Evolutionary conservation across 2,888 invertebrate genomes (phyloP), one percentile per base, ranked within the genome.

Genomic region (Eucriotettix oculatus): DNA sequence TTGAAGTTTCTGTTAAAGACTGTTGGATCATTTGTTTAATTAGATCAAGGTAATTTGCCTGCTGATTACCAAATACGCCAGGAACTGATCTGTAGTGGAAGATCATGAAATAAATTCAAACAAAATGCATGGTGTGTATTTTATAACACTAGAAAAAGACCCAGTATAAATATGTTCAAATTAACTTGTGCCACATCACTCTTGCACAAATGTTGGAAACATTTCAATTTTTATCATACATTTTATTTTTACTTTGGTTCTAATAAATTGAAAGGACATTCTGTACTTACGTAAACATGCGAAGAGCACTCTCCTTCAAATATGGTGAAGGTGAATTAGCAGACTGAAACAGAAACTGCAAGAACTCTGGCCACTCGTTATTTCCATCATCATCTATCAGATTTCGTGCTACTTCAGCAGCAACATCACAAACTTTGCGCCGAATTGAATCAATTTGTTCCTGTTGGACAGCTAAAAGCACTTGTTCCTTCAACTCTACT

Each of bases 281-380:
- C n/a, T 52, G 2, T 17, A 58, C 84, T 79, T 74, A 93, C 83
- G 93, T 88, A 70, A 99, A 95, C 79, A 99, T 92, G 66, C 92
- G 84, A 60, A 99, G 83, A 52, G 96, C 95, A 66, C 91, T 87
- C 73, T 97, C 96, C 75, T 93, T 94, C 61, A 95, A 79, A 64
- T 86, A 83, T 41, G 89, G 79, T 69, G 87, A 84, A 56, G 86
- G 81, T 53, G 92, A 87, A 72, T 84, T 89, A 57, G 94, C 94
- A 74, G 94, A 94, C 72, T 93, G 90, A 75, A 97, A 98, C 70
- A 99, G 80, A 73, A 96, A 97, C 74, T 87, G 86, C 65, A 99
- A 79, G 71, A 98, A 91, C 72, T 97, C 96, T 11, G 93, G 94
- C 98, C 97, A 98, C 66, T 87, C 87, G 76, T 95, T 96, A 71